Percentiles rank a stretch among this genome's conserved stretches.
phyloP scores from a whole-genome alignment of 2,113 vertebrate species.

The Chunga burmeisteri region DNA sequence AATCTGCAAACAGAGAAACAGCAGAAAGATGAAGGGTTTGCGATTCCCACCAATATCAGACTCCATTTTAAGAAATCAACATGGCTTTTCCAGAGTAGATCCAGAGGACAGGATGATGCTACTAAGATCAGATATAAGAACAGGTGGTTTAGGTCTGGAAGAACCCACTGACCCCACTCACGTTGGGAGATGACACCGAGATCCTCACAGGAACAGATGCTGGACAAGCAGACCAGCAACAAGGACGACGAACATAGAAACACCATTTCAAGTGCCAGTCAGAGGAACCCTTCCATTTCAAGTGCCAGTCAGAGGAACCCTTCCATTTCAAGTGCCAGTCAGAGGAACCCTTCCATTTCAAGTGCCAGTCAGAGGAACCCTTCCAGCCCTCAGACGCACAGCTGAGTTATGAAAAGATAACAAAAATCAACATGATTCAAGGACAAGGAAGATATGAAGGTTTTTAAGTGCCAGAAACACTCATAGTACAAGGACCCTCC shows the following conservation, averaged over 20 bases:
- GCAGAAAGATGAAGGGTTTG: not conserved
- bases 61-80: not conserved
- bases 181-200: fast-evolving
- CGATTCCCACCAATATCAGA: not conserved
- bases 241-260: not conserved
- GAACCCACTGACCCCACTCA: not conserved
- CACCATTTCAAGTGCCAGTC: not conserved
- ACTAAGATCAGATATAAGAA: not conserved
- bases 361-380: not conserved
- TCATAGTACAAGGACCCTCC: not conserved
- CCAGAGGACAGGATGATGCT: not conserved
- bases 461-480: not conserved
- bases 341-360: not conserved
- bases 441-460: not conserved
- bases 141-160: not conserved
- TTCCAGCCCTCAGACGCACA: not conserved
- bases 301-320: not conserved
- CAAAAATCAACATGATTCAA: not conserved
- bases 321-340: not conserved
- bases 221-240: not conserved
- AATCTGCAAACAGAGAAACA: not conserved
- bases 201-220: not conserved
- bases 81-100: not conserved
- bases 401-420: not conserved
- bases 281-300: not conserved